A percentile compares a stretch with the other conserved stretches of the same genome.
Conservation (phyloP, 2,888 invertebrate genomes). For the Trissonchulus latispiculum region DNA sequence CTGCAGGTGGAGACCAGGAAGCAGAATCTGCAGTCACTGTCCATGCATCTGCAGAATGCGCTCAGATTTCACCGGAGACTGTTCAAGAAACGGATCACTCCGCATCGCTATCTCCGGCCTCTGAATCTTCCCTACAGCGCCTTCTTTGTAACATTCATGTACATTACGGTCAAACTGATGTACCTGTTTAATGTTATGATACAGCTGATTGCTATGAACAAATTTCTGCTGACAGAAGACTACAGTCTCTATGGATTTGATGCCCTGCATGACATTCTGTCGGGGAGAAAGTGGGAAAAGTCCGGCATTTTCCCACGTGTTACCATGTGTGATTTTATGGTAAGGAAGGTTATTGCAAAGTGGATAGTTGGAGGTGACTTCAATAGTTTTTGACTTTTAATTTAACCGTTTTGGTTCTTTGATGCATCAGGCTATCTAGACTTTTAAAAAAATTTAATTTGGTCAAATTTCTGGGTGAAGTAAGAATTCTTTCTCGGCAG, state of each 20-base stretch:
- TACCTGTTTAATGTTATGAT: neutral
- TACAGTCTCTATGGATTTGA: neutral
- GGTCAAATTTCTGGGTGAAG: too few species aligned
- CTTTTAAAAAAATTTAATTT: too few species aligned
- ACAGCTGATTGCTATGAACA: neutral
- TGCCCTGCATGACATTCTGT: neutral
- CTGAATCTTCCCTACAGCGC: neutral
- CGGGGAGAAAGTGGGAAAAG: neutral
- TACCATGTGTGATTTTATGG: neutral
- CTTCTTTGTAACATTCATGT: neutral
- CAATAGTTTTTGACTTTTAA: too few species aligned
- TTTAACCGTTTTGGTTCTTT: too few species aligned
- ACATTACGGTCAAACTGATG: neutral
- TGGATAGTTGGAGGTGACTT: too few species aligned
- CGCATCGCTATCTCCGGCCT: neutral
- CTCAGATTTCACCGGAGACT: neutral
- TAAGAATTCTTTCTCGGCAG: too few species aligned
- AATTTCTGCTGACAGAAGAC: slow-evolving; percentile 23
- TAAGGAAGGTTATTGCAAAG: too few species aligned
- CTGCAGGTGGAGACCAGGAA: neutral
- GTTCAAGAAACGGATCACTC: neutral
- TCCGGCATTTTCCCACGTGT: neutral
- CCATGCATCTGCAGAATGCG: neutral
- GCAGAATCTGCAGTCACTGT: neutral
- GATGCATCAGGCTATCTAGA: too few species aligned